Conservation (phyloP, 1,140 invertebrate genomes). For the Micrasema minimum region DNA sequence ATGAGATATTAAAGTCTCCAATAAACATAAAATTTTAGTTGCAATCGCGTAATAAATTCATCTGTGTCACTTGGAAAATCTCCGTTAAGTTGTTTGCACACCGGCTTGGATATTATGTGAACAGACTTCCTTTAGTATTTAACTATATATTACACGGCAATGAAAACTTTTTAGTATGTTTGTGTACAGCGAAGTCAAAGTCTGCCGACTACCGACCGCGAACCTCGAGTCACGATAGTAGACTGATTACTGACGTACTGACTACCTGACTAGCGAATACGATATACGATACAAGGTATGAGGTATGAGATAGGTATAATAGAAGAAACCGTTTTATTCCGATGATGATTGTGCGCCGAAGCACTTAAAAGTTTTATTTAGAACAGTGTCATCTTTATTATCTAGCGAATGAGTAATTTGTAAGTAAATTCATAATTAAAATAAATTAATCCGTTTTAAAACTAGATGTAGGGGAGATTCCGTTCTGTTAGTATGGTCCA, state of each 20-base stretch:
- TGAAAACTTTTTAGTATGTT: background rate
- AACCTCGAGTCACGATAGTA: background rate
- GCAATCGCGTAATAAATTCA: no score
- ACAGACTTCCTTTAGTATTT: no score
- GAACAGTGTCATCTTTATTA: background rate
- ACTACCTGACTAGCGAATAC: background rate
- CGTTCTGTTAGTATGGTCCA: no score
- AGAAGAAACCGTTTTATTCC: background rate
- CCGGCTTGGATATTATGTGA: no score
- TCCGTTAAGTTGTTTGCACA: no score
- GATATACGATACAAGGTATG: background rate
- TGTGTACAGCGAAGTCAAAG: background rate
- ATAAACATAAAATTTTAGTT: no score
- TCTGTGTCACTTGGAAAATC: no score
- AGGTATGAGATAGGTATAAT: slow-evolving; percentile 3
- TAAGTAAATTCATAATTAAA: no score
- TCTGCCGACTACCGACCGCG: background rate
- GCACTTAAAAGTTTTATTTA: background rate
- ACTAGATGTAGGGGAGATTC: no score
- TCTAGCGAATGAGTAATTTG: background rate
- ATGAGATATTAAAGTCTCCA: no score
- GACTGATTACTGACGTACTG: background rate
- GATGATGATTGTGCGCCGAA: slow-evolving; percentile 8
- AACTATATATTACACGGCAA: no score
- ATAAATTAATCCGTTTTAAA: background rate